Conservation (phyloP, 2,797 vertebrate genomes). For the Parotocinclus haroldoi region DNA sequence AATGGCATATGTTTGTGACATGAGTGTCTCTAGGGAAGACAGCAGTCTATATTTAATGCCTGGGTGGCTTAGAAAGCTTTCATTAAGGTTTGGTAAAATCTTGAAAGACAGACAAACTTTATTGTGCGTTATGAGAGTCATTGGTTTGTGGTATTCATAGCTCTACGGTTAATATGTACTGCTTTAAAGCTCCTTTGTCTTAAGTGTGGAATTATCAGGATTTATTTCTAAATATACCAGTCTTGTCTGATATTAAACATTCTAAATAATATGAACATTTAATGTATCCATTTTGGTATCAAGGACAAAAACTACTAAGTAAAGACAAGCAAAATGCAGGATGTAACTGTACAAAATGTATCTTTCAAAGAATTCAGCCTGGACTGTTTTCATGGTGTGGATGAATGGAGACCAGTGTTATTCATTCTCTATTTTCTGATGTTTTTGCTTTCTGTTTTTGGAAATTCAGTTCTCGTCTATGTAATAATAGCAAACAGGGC, state of each 20-base stretch:
- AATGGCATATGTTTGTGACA: not conserved
- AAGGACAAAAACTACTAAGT: too few species aligned
- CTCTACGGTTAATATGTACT: too few species aligned
- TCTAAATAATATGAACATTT: too few species aligned
- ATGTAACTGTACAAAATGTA: not conserved
- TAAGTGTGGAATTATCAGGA: too few species aligned
- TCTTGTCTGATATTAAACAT: too few species aligned
- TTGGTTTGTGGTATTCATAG: not conserved
- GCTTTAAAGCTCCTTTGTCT: not conserved
- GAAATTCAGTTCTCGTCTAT: not conserved
- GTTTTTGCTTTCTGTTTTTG: not conserved
- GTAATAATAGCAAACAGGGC: not conserved
- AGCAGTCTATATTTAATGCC: conserved; percentile 10
- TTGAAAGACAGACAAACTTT: too few species aligned
- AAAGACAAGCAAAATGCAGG: not conserved
- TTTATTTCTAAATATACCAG: too few species aligned
- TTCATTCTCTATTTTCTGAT: not conserved
- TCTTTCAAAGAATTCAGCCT: not conserved
- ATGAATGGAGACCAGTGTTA: not conserved
- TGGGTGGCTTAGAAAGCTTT: not conserved
- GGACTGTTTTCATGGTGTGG: not conserved
- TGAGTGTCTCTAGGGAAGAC: conserved; percentile 5
- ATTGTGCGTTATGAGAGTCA: not conserved
- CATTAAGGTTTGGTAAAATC: not conserved
- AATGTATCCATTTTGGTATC: too few species aligned